Conservation (phyloP, 2,888 invertebrate species). For the Sepiola atlantica region DNA sequence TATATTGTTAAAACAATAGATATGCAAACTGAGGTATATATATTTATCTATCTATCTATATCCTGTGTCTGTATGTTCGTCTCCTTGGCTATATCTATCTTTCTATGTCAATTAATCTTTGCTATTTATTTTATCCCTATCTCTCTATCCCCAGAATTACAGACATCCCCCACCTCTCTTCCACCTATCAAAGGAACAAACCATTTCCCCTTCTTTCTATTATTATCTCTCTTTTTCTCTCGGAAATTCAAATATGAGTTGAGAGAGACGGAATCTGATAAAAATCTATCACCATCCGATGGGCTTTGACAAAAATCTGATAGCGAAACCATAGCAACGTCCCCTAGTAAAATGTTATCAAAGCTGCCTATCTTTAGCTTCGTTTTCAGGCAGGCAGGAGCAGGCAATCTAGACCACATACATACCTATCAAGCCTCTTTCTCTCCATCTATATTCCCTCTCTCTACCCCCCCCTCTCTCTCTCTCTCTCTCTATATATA, state of each 20-base stretch:
- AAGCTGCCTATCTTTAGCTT: constrained; percentile 1
- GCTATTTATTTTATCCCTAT: not conserved
- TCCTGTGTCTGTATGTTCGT: too few species aligned
- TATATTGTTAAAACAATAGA: too few species aligned
- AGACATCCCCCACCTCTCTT: not conserved
- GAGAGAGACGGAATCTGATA: not conserved
- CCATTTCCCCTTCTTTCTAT: not conserved
- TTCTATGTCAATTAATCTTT: too few species aligned
- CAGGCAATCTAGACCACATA: constrained; percentile 16
- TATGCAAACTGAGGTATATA: not conserved
- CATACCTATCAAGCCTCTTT: not conserved
- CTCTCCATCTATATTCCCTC: too few species aligned
- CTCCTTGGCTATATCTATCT: too few species aligned
- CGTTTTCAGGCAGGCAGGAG: not conserved
- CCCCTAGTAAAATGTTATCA: constrained; percentile 32
- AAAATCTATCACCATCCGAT: constrained; percentile 32
- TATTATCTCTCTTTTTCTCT: not conserved
- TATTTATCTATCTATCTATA: not conserved
- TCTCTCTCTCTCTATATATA: not conserved
- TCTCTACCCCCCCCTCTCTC: not conserved
- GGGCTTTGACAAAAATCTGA: constrained; percentile 32
- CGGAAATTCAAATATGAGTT: not conserved
- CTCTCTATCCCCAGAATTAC: not conserved
- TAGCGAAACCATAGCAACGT: constrained; percentile 32
- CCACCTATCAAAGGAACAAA: not conserved